Percentiles rank a stretch among this genome's conserved stretches.
These are phyloP conservation scores for Gymnodraco acuticeps DNA, from an alignment of 2,797 vertebrate genomes.

Conservation along the genomic window DNA sequence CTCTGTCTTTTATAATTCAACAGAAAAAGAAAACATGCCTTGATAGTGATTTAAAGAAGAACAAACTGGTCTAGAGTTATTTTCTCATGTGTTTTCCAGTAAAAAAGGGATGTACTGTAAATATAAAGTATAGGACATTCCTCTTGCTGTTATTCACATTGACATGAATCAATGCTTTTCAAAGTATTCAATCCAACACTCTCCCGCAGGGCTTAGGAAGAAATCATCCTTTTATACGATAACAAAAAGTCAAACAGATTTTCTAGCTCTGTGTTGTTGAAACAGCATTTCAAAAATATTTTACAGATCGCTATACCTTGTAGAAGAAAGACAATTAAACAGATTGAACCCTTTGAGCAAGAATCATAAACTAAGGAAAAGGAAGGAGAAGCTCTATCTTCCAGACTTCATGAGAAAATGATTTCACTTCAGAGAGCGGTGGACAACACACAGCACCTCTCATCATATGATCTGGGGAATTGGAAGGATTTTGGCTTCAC, in stretches of 20 bases:
- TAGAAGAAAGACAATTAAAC: constrained; percentile 56
- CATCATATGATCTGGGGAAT: constrained; percentile 23
- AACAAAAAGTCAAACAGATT: constrained; percentile 13
- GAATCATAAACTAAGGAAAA: constrained; percentile 34
- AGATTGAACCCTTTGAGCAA: constrained; percentile 59
- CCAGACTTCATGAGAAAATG: constrained; percentile 38
- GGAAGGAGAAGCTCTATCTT: constrained; percentile 44
- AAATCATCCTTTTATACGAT: constrained; percentile 55
- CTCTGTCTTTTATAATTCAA: constrained; percentile 80
- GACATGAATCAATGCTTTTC: constrained; percentile 28
- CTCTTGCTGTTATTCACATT: constrained; percentile 15
- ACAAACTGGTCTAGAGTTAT: constrained; percentile 2
- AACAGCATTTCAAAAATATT: constrained; percentile 53
- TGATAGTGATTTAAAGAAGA: constrained; percentile 67
- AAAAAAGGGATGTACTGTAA: constrained; percentile 22
- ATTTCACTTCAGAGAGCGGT: constrained; percentile 38
- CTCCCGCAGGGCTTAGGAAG: constrained; percentile 37
- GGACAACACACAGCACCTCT: constrained; percentile 41
- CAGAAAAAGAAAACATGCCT: constrained; percentile 68
- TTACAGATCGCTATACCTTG: constrained; percentile 50
- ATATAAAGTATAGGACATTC: constrained; percentile 12
- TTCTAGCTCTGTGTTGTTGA: constrained; percentile 49
- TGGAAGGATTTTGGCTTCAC: constrained; percentile 15
- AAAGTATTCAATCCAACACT: constrained; percentile 35
- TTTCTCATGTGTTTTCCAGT: constrained; percentile 34